Base-by-base conservation (phyloP, 2,797 vertebrate species). In the Rhabdomys pumilio region DNA sequence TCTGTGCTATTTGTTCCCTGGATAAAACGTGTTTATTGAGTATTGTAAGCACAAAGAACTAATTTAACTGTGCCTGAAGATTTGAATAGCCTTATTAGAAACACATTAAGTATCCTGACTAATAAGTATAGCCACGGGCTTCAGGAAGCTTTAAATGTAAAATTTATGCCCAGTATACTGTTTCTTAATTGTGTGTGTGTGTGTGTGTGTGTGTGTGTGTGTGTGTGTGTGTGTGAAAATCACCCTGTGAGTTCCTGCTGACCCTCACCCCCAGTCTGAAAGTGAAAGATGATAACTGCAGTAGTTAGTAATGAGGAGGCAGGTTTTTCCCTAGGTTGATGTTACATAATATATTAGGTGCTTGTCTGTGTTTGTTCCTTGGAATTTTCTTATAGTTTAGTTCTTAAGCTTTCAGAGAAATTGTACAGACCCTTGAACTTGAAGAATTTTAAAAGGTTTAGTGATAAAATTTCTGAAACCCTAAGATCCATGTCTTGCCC, bases 391-490 rank as follows among this genome's bases (percentile, higher is more conserved):
- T 91, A 38, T 55, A 97, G 85, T 96, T 90, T 85, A 93, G 80
- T 95, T 94, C 73, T 93, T 96, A 91, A 93, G 55, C 84, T 93
- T 95, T 94, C 83, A 93, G 85, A 93, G 76, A 97, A 83, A 22
- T 94, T 90, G 59, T n/a, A 22, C 93, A 95, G 55, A 84, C 57
- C 75, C 87, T 47, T 93, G 50, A 12, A 89, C 29, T 95, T 95
- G 22, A 91, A 69, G 69, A 96, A 85, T 92, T 95, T 94, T 20
- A 93, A 81, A 59, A 76, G 91, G 47, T 26, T 92, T 96, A 91
- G 13, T 86, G 63, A 95, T 38, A 87, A 95, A 47, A 13, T 95
- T 81, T 75, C 61, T 92, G 57, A 95, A 96, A 92, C 41, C 7
- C 92, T 90, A 89, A 9, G 34, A 7, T 14, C 6, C 13, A 17